Base-by-base conservation (phyloP, 2,797 vertebrate species). In the Hozukius guyotensis region DNA sequence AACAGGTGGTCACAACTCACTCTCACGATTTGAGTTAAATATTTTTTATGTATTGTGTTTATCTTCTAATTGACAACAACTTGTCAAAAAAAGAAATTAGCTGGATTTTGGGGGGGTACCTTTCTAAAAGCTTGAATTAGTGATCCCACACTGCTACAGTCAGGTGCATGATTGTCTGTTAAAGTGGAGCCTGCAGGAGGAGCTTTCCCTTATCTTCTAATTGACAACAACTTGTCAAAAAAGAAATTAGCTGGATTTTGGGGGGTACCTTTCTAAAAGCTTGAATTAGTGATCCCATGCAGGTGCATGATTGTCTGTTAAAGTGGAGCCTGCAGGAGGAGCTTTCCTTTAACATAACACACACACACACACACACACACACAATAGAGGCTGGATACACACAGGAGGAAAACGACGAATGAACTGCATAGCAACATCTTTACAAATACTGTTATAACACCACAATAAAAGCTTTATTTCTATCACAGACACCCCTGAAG, bases 251-350 rank as follows among this genome's bases (percentile, higher is more conserved):
- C 36, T 8, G 34, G 8, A 27, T 34, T 6, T 49, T 4, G 8
- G 31, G 59, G 20, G 20, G 20, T 38, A 34, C 18, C 18, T 16
- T 16, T n/a, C 14, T 42, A 16, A 42, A 16, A 38, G 32, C 67
- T 18, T 46, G 63, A 46, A 42, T 34, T 0, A 22, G 36, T 49
- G 25, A 62, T 31, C 11, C 56, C 25, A 4, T 38, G 36, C 36
- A 73, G 60, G 78, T 80, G 52, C 65, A 69, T 4, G 34, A 57
- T 6, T 57, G 76, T 56, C 3, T 68, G 24, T 75, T 64, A 8
- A 22, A n/a, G 52, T 27, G 34, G 27, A 78, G 46, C 29, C 66
- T 70, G 69, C 73, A 70, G 80, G 80, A 82, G 80, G 73, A 85
- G 75, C 77, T 34, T 76, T 65, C 52, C 68, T 32, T 6, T 53